Evolutionary conservation across 2,113 vertebrate genomes (phyloP).

Genomic region (Pantherophis guttatus): DNA sequence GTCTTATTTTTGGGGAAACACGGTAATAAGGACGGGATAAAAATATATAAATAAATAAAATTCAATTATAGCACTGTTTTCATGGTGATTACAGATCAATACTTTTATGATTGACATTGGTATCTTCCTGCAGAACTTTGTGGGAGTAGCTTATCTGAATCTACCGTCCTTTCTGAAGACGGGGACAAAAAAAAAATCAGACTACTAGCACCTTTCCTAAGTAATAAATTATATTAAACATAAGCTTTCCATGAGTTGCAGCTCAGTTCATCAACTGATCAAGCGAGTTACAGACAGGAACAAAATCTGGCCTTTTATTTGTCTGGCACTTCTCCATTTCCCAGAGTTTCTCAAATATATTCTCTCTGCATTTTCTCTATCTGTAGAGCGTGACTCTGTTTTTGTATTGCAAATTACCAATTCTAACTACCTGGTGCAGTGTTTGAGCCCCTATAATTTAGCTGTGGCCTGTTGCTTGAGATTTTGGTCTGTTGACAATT

Average conservation of each 20-base stretch:
- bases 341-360: neutral
- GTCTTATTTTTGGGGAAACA: too few relatives aligned
- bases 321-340: neutral
- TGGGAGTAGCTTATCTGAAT: neutral
- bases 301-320: neutral
- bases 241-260: neutral
- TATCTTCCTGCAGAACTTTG: neutral
- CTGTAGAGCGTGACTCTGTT: neutral
- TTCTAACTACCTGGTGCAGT: constrained; percentile 38
- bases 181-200: neutral
- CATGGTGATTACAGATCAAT: neutral
- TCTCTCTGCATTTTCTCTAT: neutral
- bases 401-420: neutral
- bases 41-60: neutral
- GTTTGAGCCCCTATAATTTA: constrained; percentile 21
- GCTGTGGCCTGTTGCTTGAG: neutral
- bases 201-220: neutral
- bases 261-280: neutral
- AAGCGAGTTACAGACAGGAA: neutral
- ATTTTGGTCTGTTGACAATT: neutral
- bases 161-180: neutral
- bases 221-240: neutral
- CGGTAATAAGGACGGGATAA: neutral
- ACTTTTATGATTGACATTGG: neutral
- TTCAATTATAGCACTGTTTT: neutral